Conservation (phyloP, 2,797 vertebrate genomes). For the Numenius phaeopus region DNA sequence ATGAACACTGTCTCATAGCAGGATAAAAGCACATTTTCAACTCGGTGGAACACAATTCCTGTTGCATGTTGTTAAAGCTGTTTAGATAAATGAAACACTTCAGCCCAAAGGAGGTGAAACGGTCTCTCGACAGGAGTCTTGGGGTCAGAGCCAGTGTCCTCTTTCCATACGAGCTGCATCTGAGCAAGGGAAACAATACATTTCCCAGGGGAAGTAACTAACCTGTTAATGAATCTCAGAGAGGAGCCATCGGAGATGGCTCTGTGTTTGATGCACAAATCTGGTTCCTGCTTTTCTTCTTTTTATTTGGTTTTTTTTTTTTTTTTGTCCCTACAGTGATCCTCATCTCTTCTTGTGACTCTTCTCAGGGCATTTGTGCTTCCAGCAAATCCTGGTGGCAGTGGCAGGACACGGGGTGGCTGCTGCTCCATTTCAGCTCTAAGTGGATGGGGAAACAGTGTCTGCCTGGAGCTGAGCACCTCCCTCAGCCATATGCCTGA, state of each 20-base stretch:
- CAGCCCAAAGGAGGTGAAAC: background rate
- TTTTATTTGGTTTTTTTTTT: too few species aligned
- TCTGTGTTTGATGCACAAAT: background rate
- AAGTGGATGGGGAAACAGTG: background rate
- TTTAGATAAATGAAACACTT: background rate
- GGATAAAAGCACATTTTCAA: background rate
- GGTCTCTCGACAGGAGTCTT: background rate
- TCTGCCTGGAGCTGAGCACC: background rate
- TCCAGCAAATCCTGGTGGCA: background rate
- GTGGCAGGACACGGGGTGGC: background rate
- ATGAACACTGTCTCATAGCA: background rate
- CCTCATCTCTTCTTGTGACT: background rate
- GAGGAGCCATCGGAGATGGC: background rate
- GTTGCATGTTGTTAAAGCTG: background rate
- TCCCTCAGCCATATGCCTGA: fast-evolving
- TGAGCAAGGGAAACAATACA: background rate
- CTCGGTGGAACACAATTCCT: background rate
- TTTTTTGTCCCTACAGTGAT: fast-evolving
- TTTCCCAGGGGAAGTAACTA: background rate
- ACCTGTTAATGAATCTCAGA: background rate
- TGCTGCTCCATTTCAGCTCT: background rate
- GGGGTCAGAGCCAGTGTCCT: fast-evolving
- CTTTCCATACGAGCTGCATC: background rate
- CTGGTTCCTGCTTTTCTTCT: background rate
- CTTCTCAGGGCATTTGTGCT: background rate